phyloP scores from a whole-genome alignment of 2,888 invertebrate genomes.

The Pocota personata region DNA sequence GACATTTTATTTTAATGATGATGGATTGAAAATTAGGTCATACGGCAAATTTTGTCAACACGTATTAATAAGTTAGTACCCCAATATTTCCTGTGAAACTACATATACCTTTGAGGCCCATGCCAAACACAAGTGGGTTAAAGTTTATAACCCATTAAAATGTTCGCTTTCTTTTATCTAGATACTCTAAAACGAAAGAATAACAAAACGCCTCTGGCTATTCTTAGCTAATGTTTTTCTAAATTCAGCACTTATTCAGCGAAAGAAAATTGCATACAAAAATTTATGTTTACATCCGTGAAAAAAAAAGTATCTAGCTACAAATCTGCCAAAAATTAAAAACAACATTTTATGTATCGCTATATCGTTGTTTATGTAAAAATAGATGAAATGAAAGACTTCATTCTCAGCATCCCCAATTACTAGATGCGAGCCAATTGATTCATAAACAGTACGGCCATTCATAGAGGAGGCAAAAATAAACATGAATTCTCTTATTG shows the following conservation, averaged over 20 bases:
- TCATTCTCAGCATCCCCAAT: background rate
- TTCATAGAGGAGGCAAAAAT: slow-evolving; percentile 11
- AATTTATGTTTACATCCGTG: background rate
- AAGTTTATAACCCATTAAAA: background rate
- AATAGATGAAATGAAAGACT: slow-evolving; percentile 38
- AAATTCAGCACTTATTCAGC: slow-evolving; percentile 15
- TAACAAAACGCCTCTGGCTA: background rate
- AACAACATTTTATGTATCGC: slow-evolving; percentile 9
- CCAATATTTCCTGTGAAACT: background rate
- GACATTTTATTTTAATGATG: background rate
- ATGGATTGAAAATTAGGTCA: background rate
- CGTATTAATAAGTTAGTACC: background rate
- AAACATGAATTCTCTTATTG: slow-evolving; percentile 16
- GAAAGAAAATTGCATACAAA: background rate
- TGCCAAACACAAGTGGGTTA: background rate
- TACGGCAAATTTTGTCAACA: background rate
- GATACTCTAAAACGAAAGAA: background rate
- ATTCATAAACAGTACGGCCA: slow-evolving; percentile 30
- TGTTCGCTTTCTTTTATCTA: slow-evolving; percentile 1
- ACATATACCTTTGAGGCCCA: background rate
- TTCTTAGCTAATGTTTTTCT: slow-evolving; percentile 4
- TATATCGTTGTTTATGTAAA: slow-evolving; percentile 38
- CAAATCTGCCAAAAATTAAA: background rate
- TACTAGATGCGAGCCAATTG: slow-evolving; percentile 15
- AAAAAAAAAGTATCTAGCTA: background rate